A percentile compares a stretch with the other conserved stretches of the same genome.
Evolutionary conservation across 1,140 invertebrate species (phyloP).

Genomic region (Lethocerus indicus): DNA sequence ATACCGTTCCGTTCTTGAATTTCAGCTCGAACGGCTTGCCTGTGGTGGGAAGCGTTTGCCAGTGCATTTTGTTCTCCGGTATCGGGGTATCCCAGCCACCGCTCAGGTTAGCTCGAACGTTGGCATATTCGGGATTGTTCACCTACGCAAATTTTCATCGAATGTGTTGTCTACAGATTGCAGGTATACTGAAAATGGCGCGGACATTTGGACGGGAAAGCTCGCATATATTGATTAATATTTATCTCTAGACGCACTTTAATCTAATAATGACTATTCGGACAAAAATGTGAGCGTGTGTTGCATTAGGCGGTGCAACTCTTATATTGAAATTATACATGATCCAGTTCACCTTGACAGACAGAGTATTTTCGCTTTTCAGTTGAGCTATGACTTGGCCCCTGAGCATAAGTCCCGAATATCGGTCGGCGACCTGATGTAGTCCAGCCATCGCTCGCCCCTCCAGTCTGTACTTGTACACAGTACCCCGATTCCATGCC

Average conservation of each 20-base stretch:
- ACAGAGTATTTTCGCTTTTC: conserved; percentile 23
- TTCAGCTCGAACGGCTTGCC: conserved; percentile 39
- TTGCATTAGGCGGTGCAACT: too few species aligned
- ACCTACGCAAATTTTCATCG: too few species aligned
- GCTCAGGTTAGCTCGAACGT: conserved; percentile 31
- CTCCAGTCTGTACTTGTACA: conserved; percentile 39
- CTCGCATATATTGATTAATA: too few species aligned
- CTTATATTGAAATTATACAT: too few species aligned
- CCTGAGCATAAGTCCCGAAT: conserved; percentile 33
- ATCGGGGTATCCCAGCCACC: conserved; percentile 27
- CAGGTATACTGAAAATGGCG: too few species aligned
- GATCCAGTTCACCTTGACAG: too few species aligned
- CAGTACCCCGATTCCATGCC: conserved; percentile 33
- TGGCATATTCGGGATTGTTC: conserved; percentile 29
- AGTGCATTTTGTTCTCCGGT: conserved; percentile 28
- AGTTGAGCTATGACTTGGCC: conserved; percentile 32
- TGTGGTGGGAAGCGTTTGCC: conserved; percentile 28
- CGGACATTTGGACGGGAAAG: too few species aligned
- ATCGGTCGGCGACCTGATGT: conserved; percentile 29
- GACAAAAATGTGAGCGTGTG: conserved; percentile 24
- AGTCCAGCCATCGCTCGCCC: conserved; percentile 35
- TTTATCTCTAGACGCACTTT: too few species aligned
- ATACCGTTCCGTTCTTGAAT: conserved; percentile 33
- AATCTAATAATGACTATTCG: too few species aligned
- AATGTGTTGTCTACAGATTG: too few species aligned